Evolutionary conservation across 2,888 invertebrate species (phyloP).

Genomic region (Zhuqinia jingwanae): DNA sequence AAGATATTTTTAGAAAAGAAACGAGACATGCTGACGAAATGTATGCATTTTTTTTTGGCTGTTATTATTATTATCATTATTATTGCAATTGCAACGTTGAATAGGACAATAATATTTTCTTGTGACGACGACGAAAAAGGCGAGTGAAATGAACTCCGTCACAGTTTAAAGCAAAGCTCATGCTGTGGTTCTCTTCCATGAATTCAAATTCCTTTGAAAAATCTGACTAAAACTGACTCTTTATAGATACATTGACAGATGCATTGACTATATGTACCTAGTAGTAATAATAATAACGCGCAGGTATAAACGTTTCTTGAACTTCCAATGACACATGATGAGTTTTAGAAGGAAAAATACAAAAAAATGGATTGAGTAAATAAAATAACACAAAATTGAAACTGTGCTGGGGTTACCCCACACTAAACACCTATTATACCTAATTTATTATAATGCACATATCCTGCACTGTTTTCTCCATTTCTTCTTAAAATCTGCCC

Average conservation of each 20-base stretch:
- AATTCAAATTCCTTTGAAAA: constrained; percentile 8
- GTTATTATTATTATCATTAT: constrained; percentile 32
- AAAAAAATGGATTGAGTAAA: not conserved
- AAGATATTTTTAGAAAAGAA: constrained; percentile 52
- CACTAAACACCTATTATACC: too few relatives aligned
- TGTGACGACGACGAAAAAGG: constrained; percentile 23
- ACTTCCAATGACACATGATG: constrained; percentile 18
- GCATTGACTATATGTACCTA: constrained; percentile 8
- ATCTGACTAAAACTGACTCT: not conserved
- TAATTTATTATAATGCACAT: too few relatives aligned
- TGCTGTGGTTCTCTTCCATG: constrained; percentile 58
- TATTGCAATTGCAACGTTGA: constrained; percentile 7
- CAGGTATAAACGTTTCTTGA: constrained; percentile 12
- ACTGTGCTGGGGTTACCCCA: too few relatives aligned
- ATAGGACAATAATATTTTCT: constrained; percentile 22
- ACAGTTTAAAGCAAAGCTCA: constrained; percentile 60
- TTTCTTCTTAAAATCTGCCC: not conserved
- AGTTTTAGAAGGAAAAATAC: not conserved
- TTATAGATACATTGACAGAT: not conserved
- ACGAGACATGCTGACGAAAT: constrained; percentile 21
- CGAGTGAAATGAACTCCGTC: constrained; percentile 49
- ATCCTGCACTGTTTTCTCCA: not conserved
- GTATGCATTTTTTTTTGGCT: not conserved
- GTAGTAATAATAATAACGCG: not conserved
- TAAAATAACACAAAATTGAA: too few relatives aligned